phyloP scores from a whole-genome alignment of 2,888 invertebrate genomes.

The Folsomia candida region DNA sequence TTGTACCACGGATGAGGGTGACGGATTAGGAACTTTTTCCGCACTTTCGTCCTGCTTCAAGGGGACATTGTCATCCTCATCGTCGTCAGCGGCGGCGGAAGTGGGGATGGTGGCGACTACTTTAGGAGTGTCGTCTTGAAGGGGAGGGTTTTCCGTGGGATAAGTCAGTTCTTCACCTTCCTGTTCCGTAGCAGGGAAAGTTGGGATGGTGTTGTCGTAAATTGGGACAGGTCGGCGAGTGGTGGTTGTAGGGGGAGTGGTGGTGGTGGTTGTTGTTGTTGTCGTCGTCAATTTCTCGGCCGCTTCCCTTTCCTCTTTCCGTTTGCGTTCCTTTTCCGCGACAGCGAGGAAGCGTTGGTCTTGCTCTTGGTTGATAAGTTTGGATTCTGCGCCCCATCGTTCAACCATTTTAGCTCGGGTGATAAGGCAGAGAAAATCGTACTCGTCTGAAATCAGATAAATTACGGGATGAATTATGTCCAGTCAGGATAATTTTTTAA shows the following conservation, averaged over 20 bases:
- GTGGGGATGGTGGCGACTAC: neutral
- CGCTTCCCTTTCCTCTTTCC: conserved; percentile 7
- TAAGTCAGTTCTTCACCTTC: neutral
- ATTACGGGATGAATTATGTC: neutral
- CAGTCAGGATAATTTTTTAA: neutral
- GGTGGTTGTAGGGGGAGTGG: conserved; percentile 14
- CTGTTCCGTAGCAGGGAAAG: neutral
- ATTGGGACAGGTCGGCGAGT: neutral
- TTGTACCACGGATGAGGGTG: too few species aligned
- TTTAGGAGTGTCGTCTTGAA: neutral
- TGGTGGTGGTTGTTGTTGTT: conserved; percentile 3
- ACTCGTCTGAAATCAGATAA: conserved; percentile 33
- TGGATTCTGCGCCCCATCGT: conserved; percentile 11
- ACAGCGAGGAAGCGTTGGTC: neutral
- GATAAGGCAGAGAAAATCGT: conserved; percentile 45
- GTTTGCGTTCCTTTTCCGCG: conserved; percentile 15
- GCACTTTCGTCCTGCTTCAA: neutral
- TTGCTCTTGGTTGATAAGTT: neutral
- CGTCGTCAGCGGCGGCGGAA: neutral
- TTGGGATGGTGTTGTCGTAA: neutral
- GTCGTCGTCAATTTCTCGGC: neutral
- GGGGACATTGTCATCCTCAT: neutral
- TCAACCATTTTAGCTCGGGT: conserved; percentile 46
- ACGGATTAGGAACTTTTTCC: neutral
- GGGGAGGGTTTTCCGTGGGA: neutral